Base-by-base conservation (phyloP, 2,888 invertebrate species). In the Chloroclysta siterata region DNA sequence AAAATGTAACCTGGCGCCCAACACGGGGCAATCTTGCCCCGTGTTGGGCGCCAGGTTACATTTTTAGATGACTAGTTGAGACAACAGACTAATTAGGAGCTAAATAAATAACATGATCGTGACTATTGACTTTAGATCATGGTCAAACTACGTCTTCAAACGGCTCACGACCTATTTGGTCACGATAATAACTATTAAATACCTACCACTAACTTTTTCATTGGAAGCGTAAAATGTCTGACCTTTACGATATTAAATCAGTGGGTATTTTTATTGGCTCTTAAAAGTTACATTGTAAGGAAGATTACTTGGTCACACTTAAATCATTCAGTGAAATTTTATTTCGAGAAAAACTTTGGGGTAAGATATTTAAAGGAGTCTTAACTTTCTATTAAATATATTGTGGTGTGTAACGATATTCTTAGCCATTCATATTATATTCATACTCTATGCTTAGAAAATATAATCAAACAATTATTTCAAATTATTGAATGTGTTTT, bases 171-270 rank as follows among this genome's bases (percentile, higher is more conserved):
- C 17, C 57, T 53, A 54, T 46, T 51, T 54, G 60, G 58, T 64
- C 60, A 69, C 61, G 58, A 60, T 54, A 17, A 53, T 42, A 60
- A 60, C 63, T 63, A 68, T 66, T 66, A 68, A 68, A 61, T 52
- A 59, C 48, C 56, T 52, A 59, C 52, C 59, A 65, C 53, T 65
- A 65, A 69, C 47, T 50, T 63, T 71, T 71, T 67, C 57, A 66
- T 65, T 69, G 66, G 58, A 13, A 47, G 36, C 64, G 52, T 69
- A 64, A 66, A 67, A 63, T 53, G 42, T 52, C 42, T 68, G 66
- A 72, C 68, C 66, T 72, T 72, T 67, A 48, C 60, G 60, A 60
- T 66, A 67, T 68, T 67, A 63, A 65, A 58, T 68, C 58, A 58
- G 50, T 61, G 52, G 62, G 63, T 64, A 63, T 53, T 69, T 70